Evolutionary conservation across 1,140 invertebrate genomes (phyloP).

Genomic region (Bombus fervidus): DNA sequence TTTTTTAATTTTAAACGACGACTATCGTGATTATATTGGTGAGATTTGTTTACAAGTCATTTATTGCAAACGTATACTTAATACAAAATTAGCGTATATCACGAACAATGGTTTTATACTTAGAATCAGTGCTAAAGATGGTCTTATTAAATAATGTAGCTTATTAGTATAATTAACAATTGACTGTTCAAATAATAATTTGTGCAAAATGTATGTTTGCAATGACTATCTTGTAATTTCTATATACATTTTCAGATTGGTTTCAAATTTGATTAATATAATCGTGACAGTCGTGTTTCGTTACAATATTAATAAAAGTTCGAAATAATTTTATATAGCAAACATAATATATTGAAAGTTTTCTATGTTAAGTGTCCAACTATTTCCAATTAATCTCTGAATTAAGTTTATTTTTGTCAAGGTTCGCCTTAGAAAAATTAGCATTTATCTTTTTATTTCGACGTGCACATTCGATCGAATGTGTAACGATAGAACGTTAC

Average conservation of each 20-base stretch:
- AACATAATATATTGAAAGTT: background rate
- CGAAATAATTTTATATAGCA: background rate
- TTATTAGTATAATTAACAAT: no score
- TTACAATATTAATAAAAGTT: background rate
- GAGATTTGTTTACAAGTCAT: no score
- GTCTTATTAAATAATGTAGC: no score
- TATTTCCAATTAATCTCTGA: no score
- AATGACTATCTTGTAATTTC: background rate
- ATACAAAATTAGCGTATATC: no score
- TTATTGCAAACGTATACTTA: no score
- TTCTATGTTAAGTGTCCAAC: no score
- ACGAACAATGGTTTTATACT: no score
- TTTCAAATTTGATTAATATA: background rate
- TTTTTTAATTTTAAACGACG: no score
- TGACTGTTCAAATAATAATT: background rate
- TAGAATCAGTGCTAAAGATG: no score
- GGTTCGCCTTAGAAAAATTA: background rate
- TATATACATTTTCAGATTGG: background rate
- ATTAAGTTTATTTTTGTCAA: background rate
- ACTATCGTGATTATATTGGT: no score
- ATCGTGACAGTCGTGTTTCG: background rate
- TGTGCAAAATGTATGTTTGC: background rate
- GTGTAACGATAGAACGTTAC: background rate
- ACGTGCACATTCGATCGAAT: background rate
- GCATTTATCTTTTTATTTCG: background rate